Conservation (phyloP, 2,888 invertebrate species). For the Chelonus formosanus region DNA sequence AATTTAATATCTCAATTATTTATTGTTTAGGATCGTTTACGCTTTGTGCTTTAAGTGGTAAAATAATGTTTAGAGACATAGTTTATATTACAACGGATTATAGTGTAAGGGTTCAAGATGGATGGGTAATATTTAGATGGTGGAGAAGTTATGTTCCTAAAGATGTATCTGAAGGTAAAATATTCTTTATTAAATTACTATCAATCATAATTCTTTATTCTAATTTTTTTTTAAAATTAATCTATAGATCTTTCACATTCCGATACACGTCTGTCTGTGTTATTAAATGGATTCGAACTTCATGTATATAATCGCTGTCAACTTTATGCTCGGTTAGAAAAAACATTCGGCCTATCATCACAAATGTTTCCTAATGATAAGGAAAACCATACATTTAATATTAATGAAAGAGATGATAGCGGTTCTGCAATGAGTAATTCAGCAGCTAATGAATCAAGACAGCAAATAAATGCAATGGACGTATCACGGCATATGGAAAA, state of each 20-base stretch:
- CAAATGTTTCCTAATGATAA: conserved; percentile 74
- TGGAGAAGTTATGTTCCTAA: conserved; percentile 96
- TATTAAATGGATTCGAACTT: conserved; percentile 92
- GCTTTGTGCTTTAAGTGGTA: conserved; percentile 94
- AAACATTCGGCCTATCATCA: conserved; percentile 84
- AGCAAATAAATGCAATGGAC: conserved; percentile 58
- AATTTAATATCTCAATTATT: conserved; percentile 9
- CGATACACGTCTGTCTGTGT: conserved; percentile 88
- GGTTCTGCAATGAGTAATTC: conserved; percentile 51
- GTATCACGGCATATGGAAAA: conserved; percentile 61
- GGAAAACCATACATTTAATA: conserved; percentile 61
- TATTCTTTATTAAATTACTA: too few species aligned
- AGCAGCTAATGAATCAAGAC: conserved; percentile 52
- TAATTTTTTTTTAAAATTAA: conserved; percentile 14
- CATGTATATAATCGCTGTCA: conserved; percentile 94
- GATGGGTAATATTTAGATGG: conserved; percentile 97
- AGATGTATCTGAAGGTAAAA: conserved; percentile 89
- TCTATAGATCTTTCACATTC: conserved; percentile 91
- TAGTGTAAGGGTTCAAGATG: conserved; percentile 92
- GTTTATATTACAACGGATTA: conserved; percentile 94
- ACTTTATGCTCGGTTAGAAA: conserved; percentile 86
- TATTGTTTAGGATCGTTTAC: conserved; percentile 85
- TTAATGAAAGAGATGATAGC: conserved; percentile 51
- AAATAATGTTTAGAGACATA: conserved; percentile 97
- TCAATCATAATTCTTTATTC: too few species aligned